phyloP scores from a whole-genome alignment of 2,113 vertebrate species.

The Heteronetta atricapilla region DNA sequence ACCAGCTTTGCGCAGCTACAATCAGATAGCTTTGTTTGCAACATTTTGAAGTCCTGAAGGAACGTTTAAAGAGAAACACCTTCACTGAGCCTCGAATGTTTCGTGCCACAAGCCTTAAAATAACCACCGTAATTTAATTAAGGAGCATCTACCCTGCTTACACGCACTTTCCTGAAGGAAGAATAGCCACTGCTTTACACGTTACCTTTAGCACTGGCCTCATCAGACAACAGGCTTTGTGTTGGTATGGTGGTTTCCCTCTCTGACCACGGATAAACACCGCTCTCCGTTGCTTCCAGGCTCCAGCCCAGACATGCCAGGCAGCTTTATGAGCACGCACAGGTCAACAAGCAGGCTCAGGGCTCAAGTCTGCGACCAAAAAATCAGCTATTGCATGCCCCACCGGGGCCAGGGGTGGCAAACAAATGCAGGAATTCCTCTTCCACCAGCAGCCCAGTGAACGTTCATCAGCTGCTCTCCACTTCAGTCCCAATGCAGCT shows the following conservation, averaged over 20 bases:
- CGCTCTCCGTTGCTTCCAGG: rapidly evolving
- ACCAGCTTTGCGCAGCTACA: neutral
- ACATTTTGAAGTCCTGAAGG: neutral
- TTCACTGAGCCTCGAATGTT: neutral
- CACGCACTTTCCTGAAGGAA: neutral
- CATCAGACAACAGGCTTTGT: neutral
- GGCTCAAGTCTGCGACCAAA: neutral
- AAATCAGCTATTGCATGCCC: neutral
- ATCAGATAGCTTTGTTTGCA: neutral
- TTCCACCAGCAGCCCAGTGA: neutral
- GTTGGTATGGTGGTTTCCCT: neutral
- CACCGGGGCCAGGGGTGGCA: rapidly evolving
- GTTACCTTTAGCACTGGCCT: neutral
- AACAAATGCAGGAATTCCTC: neutral
- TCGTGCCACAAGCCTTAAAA: neutral
- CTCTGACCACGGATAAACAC: neutral
- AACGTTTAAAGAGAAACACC: neutral
- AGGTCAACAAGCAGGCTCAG: neutral
- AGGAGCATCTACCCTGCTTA: neutral
- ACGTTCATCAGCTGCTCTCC: neutral
- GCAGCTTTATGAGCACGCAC: neutral
- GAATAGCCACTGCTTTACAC: neutral
- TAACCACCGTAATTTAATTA: neutral
- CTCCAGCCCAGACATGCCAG: neutral
- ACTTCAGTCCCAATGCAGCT: neutral